Percentiles rank a stretch among this genome's conserved stretches.
These are phyloP conservation scores for Candidula unifasciata DNA, from an alignment of 2,888 invertebrate genomes.

Conservation along the genomic window DNA sequence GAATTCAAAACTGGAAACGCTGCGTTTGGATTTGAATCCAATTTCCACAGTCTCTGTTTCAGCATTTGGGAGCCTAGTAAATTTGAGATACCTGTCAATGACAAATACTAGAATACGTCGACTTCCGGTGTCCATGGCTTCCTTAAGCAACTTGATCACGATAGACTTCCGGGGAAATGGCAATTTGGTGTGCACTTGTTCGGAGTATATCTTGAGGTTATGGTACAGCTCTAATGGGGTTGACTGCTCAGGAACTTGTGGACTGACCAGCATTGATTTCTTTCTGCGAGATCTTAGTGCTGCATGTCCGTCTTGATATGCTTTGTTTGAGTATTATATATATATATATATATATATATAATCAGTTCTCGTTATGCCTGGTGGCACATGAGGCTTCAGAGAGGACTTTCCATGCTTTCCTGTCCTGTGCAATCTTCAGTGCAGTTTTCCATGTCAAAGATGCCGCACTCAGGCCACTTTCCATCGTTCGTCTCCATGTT, in stretches of 20 bases:
- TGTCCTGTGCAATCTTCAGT: no score
- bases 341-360: no score
- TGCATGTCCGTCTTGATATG: not conserved
- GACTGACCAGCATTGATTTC: not conserved
- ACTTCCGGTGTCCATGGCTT: not conserved
- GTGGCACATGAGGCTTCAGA: no score
- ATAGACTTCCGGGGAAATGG: not conserved
- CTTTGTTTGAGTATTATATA: no score
- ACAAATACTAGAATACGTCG: not conserved
- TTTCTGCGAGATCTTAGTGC: not conserved
- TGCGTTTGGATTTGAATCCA: slow-evolving; percentile 1
- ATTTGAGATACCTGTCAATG: not conserved
- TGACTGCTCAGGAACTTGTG: not conserved
- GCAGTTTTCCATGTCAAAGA: no score
- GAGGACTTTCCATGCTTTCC: no score
- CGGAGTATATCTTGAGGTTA: not conserved
- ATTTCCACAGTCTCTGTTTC: not conserved
- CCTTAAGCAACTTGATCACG: not conserved
- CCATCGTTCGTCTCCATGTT: no score
- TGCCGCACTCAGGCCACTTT: no score
- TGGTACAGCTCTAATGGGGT: not conserved
- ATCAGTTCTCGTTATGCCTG: no score
- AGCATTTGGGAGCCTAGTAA: not conserved
- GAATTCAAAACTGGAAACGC: not conserved
- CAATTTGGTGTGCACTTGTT: slow-evolving; percentile 15